A percentile compares a stretch with the other conserved stretches of the same genome.
Conservation (phyloP, 2,113 vertebrate genomes). For the Microtus richardsoni region DNA sequence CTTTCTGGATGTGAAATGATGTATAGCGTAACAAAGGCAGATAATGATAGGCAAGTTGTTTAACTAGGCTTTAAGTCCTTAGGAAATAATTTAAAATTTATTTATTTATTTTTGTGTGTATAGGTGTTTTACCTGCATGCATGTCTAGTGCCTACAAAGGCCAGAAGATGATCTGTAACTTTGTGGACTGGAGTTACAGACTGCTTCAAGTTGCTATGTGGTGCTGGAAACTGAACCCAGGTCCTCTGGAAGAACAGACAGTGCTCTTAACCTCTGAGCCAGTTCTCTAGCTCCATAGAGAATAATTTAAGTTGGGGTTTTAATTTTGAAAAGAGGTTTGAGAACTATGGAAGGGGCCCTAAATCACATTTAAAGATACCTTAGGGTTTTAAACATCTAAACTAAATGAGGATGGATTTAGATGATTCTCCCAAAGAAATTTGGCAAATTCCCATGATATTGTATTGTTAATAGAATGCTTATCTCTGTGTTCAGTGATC, state of each 20-base stretch:
- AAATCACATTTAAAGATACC: not conserved
- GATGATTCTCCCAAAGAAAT: slow-evolving; percentile 27
- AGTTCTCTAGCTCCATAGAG: not conserved
- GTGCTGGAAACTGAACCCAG: not conserved
- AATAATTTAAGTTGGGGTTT: slow-evolving; percentile 47
- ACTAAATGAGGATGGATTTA: slow-evolving; percentile 36
- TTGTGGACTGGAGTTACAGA: not conserved
- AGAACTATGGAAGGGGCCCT: not conserved
- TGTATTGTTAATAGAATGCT: not conserved
- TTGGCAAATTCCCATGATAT: not conserved
- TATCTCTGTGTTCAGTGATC: not conserved
- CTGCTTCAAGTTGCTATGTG: not conserved
- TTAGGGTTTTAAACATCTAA: slow-evolving; percentile 32
- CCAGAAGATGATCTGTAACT: not conserved
- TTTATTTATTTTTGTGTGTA: not conserved
- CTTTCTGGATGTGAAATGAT: slow-evolving; percentile 32
- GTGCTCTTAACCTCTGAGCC: not conserved
- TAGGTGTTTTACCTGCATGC: not conserved
- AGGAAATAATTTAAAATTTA: not conserved
- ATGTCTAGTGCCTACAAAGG: not conserved
- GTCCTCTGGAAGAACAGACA: not conserved
- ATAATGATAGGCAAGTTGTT: slow-evolving; percentile 51
- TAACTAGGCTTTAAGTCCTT: slow-evolving; percentile 36
- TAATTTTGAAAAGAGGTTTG: slow-evolving; percentile 53
- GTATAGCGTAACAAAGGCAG: not conserved